phyloP scores from a whole-genome alignment of 1,140 invertebrate genomes.

The Cydia amplana region DNA sequence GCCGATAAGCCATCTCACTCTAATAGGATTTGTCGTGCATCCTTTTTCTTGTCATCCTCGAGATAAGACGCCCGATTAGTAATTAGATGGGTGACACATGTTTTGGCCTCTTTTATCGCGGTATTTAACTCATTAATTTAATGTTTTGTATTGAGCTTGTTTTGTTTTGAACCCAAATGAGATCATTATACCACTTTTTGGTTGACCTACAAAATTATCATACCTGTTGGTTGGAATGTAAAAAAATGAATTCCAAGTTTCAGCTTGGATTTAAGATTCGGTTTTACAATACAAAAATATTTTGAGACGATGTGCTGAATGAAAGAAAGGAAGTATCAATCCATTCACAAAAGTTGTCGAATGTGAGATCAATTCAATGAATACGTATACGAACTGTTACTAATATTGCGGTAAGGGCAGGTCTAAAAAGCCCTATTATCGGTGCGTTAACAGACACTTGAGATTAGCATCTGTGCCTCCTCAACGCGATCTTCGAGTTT shows the following conservation, averaged over 20 bases:
- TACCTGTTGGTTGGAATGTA: neutral
- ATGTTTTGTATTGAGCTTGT: constrained; percentile 39
- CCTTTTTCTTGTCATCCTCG: constrained; percentile 63
- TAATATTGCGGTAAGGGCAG: constrained; percentile 63
- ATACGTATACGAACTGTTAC: constrained; percentile 45
- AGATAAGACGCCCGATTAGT: constrained; percentile 74
- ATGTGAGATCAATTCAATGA: constrained; percentile 65
- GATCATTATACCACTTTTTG: constrained; percentile 28
- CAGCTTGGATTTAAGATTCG: constrained; percentile 5
- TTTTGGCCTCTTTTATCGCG: constrained; percentile 69
- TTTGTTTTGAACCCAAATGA: constrained; percentile 50
- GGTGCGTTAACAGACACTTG: constrained; percentile 76
- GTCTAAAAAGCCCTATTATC: constrained; percentile 72
- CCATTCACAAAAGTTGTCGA: constrained; percentile 55
- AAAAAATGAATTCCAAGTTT: constrained; percentile 19
- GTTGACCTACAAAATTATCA: neutral
- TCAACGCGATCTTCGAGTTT: constrained; percentile 65
- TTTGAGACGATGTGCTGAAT: constrained; percentile 23
- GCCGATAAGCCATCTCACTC: constrained; percentile 56
- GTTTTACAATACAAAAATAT: constrained; percentile 35
- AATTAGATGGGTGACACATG: constrained; percentile 76
- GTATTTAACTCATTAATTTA: constrained; percentile 67
- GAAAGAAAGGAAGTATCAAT: constrained; percentile 61
- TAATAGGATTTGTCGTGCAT: constrained; percentile 71
- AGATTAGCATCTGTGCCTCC: constrained; percentile 77